These are phyloP conservation scores for Limnodromus scolopaceus DNA, from an alignment of 2,797 vertebrate species.

Conservation along the genomic window DNA sequence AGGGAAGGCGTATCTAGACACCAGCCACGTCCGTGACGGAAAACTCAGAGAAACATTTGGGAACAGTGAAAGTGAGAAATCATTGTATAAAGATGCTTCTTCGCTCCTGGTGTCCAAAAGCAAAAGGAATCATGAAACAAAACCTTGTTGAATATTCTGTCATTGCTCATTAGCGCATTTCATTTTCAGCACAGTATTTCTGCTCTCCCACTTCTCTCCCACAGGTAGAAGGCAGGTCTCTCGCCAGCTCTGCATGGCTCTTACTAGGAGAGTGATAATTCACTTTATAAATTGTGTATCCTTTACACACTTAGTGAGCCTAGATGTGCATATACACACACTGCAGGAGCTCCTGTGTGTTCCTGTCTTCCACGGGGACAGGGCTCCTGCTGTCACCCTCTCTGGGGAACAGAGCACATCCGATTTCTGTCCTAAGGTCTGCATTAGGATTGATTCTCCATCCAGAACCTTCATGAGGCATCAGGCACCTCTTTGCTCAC, in stretches of 20 bases:
- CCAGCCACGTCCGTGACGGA: rapidly evolving
- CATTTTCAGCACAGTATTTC: background rate
- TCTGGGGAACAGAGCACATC: background rate
- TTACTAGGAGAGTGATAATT: background rate
- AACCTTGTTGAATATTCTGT: background rate
- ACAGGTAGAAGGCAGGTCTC: background rate
- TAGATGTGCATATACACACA: background rate
- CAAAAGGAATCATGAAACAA: background rate
- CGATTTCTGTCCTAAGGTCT: background rate
- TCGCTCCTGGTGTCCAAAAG: background rate
- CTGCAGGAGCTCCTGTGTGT: background rate
- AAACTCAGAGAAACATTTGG: background rate
- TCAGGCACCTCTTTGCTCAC: background rate
- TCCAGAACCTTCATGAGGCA: background rate
- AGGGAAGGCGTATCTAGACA: background rate
- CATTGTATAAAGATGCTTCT: background rate
- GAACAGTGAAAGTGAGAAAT: background rate
- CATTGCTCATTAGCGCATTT: background rate
- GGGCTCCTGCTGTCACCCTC: background rate
- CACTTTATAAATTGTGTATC: background rate
- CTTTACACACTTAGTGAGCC: background rate
- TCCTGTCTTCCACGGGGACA: background rate
- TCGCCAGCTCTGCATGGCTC: background rate
- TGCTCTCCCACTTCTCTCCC: background rate
- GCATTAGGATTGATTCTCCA: background rate